These are phyloP conservation scores for Graphium colonna DNA, from an alignment of 2,888 invertebrate species.

Conservation along the genomic window DNA sequence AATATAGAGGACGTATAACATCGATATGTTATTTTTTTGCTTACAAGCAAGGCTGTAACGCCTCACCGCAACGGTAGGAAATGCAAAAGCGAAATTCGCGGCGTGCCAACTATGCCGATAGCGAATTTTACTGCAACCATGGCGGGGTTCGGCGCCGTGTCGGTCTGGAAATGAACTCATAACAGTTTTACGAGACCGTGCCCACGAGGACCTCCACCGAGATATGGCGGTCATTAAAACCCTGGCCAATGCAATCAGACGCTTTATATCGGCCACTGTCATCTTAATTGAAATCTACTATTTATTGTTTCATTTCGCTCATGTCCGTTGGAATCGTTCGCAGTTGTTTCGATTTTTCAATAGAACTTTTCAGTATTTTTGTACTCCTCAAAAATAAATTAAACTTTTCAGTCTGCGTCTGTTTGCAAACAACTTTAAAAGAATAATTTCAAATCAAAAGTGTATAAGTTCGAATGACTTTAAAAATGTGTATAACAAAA, in stretches of 20 bases:
- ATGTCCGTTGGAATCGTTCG: not conserved
- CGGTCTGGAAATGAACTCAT: constrained; percentile 63
- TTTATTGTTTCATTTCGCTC: constrained; percentile 40
- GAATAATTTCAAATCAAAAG: no score
- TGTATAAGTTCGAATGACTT: no score
- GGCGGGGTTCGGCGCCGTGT: constrained; percentile 37
- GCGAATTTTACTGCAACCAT: constrained; percentile 31
- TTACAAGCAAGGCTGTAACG: constrained; percentile 12
- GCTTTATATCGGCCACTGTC: constrained; percentile 50
- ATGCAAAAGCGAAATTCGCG: constrained; percentile 26
- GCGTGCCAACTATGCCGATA: constrained; percentile 28
- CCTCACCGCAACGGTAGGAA: constrained; percentile 22
- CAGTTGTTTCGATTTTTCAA: not conserved
- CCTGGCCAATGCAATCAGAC: constrained; percentile 60
- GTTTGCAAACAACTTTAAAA: no score
- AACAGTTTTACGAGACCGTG: constrained; percentile 67
- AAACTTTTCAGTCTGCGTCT: no score
- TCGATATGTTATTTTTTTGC: constrained; percentile 4
- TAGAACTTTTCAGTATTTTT: no score
- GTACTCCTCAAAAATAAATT: no score
- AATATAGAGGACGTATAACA: not conserved
- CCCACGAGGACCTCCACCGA: constrained; percentile 38
- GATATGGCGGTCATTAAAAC: constrained; percentile 67
- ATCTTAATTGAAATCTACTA: constrained; percentile 69
- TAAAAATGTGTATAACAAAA: no score